Evolutionary conservation across 2,113 vertebrate species (phyloP).

Genomic region (Nymphicus hollandicus): DNA sequence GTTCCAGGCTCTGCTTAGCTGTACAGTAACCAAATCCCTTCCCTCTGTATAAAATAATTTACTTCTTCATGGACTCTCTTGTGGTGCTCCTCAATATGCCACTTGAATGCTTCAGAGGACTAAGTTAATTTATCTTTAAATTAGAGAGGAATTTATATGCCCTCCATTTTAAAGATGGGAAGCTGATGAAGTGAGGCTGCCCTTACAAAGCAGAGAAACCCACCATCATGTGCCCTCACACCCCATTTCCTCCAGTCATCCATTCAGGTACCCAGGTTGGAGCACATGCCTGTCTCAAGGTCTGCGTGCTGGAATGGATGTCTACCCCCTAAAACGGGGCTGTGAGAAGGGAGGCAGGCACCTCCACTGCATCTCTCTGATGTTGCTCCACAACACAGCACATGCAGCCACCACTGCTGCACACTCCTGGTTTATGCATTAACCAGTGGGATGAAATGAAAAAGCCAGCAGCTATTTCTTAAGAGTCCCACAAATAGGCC

Average conservation of each 20-base stretch:
- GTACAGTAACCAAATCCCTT: conserved; percentile 1
- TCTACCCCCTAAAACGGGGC: rapidly evolving
- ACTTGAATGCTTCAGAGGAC: conserved; percentile 44
- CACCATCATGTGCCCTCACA: not conserved
- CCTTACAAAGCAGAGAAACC: not conserved
- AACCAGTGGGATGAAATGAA: not conserved
- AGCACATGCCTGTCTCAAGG: rapidly evolving
- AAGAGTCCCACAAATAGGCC: not conserved
- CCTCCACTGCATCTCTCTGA: not conserved
- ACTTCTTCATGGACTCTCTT: not conserved
- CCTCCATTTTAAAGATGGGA: not conserved
- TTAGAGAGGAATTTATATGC: conserved; percentile 13
- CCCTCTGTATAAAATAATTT: conserved; percentile 15
- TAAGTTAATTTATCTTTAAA: conserved; percentile 56
- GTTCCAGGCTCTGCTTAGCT: not conserved
- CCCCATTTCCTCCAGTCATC: not conserved
- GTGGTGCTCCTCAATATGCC: conserved; percentile 16
- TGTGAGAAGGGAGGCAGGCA: not conserved
- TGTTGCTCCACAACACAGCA: rapidly evolving
- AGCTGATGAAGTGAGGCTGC: not conserved
- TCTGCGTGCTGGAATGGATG: not conserved
- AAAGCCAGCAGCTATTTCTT: not conserved
- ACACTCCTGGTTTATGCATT: not conserved
- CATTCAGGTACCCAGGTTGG: too few species aligned
- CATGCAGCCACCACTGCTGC: rapidly evolving